Conservation (phyloP, 2,797 vertebrate genomes). For the Eleutherodactylus coqui region DNA sequence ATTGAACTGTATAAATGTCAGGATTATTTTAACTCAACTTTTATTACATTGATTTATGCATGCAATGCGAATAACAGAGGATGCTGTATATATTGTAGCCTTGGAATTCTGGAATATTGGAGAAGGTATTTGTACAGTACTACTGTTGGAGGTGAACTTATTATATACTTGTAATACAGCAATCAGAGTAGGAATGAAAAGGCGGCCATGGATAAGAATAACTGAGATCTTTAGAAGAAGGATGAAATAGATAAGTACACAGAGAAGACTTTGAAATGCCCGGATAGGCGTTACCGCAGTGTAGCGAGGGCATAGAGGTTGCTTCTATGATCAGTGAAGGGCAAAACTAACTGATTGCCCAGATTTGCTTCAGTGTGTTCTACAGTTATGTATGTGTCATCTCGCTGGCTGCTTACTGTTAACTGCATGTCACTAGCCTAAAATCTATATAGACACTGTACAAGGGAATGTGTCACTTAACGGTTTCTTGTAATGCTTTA, state of each 20-base stretch:
- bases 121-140: constrained; percentile 18
- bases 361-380: not conserved
- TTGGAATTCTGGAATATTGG: not conserved
- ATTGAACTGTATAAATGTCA: constrained; percentile 34
- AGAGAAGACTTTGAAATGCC: not conserved
- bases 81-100: not conserved
- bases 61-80: not conserved
- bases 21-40: constrained; percentile 21
- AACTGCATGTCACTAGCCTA: not conserved
- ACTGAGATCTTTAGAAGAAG: not conserved
- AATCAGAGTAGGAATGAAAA: not conserved
- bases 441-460: not conserved
- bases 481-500: not conserved
- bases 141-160: not conserved
- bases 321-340: not conserved
- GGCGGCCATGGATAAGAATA: not conserved
- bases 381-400: not conserved
- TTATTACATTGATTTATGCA: constrained; percentile 23
- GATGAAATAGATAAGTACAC: constrained; percentile 17
- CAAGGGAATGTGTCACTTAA: not conserved
- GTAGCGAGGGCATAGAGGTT: not conserved
- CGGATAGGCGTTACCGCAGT: not conserved
- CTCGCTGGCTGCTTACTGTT: not conserved
- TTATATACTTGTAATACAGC: constrained; percentile 4
- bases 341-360: not conserved